Base-by-base conservation (phyloP, 2,888 invertebrate species). In the Maniola hyperantus region DNA sequence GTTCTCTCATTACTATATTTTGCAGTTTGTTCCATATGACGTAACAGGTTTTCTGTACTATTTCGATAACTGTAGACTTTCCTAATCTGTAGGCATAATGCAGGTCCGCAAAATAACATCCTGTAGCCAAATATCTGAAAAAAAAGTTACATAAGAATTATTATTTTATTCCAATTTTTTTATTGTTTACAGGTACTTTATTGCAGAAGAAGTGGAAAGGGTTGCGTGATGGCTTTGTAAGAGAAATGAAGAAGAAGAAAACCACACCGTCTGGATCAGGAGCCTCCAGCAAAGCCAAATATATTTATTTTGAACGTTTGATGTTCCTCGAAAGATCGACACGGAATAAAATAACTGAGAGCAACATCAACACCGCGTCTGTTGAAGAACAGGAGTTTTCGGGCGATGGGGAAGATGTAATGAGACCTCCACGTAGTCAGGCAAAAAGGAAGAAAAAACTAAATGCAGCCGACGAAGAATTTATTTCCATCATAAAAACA, bases 281-380 rank as follows among this genome's bases (percentile, higher is more conserved):
- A 50, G 70, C 66, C 48, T 59, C 46, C 46, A 7, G 53, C 53
- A 54, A 64, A 64, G 51, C 53, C 39, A 63, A 65, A 66, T 71
- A 68, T 66, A 62, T 71, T 44, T 71, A 69, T 65, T 71, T 71
- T 71, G 53, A 68, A 71, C 63, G 71, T 65, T 62, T 71, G 57
- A 67, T 67, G 67, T 69, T 69, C 59, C 68, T 72, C 60, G 66
- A 67, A 62, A 11, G 65, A 55, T 65, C 67, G 42, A 55, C 44
- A 67, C 57, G 60, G 10, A 69, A 71, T 67, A 71, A 71, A 69
- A 67, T n/a, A 57, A 69, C 71, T 60, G 65, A 68, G 5, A 70
- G 68, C 59, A 70, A 72, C 36, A 72, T 69, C 42, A 59, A 66
- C 62, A 66, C 57, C 66, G n/a, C 46, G 46, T 7, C 46, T 46